These are phyloP conservation scores for Trachelipus rathkii DNA, from an alignment of 1,140 invertebrate genomes.

Conservation along the genomic window DNA sequence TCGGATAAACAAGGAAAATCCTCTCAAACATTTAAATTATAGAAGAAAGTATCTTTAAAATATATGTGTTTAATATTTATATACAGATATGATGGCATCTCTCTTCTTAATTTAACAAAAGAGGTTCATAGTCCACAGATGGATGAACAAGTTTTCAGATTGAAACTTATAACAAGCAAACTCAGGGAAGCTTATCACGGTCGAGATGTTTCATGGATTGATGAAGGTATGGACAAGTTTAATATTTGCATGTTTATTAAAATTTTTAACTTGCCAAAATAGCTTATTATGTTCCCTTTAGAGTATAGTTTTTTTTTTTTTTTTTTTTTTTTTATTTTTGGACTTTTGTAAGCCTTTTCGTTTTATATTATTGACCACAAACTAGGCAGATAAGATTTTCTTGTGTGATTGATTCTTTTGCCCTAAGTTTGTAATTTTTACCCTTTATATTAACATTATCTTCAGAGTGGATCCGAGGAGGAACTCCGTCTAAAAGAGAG, in stretches of 20 bases:
- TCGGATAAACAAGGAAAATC: no score
- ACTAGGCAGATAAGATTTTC: no score
- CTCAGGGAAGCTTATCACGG: constrained; percentile 82
- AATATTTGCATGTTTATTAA: no score
- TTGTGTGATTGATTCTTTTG: background rate
- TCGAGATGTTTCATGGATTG: constrained; percentile 77
- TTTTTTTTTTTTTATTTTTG: no score
- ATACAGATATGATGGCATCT: constrained; percentile 67
- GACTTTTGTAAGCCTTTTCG: no score
- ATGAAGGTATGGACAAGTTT: constrained; percentile 32
- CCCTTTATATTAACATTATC: background rate
- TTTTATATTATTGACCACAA: no score
- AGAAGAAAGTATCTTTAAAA: no score
- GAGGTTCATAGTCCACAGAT: constrained; percentile 54
- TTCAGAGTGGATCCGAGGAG: constrained; percentile 24
- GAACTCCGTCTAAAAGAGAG: constrained; percentile 25
- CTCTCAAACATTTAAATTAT: no score
- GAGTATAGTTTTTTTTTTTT: no score
- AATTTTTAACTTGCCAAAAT: no score
- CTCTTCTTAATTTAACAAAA: constrained; percentile 54
- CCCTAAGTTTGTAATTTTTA: background rate
- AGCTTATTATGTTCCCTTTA: no score
- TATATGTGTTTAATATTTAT: no score
- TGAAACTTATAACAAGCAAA: constrained; percentile 72
- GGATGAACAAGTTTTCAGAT: constrained; percentile 68